These are phyloP conservation scores for Chelon auratus DNA, from an alignment of 2,797 vertebrate species.

Conservation along the genomic window DNA sequence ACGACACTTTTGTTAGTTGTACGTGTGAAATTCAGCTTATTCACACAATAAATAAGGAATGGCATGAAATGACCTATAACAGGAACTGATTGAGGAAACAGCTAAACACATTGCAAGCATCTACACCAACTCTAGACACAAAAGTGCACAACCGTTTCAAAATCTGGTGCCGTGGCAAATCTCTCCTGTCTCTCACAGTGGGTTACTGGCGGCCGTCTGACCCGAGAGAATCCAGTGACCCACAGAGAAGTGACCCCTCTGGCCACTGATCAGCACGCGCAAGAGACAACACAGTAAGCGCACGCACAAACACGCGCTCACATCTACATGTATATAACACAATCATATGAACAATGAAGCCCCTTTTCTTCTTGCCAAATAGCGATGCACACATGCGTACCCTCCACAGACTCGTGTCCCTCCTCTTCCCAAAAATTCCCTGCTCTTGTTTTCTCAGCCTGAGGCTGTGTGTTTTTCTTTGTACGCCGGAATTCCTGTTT, in stretches of 20 bases:
- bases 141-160: conserved; percentile 30
- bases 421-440: conserved; percentile 64
- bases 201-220: conserved; percentile 34
- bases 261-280: conserved; percentile 22
- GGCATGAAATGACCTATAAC: conserved; percentile 23
- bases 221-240: conserved; percentile 47
- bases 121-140: conserved; percentile 26
- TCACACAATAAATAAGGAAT: conserved; percentile 32
- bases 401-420: conserved; percentile 50
- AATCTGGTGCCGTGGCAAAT: conserved; percentile 21
- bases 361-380: conserved; percentile 63
- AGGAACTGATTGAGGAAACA: conserved; percentile 39
- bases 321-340: conserved; percentile 24
- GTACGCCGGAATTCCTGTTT: conserved; percentile 85
- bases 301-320: not conserved
- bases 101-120: conserved; percentile 29
- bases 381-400: conserved; percentile 51
- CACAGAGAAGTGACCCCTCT: conserved; percentile 39
- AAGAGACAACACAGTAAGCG: conserved; percentile 11
- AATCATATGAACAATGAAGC: conserved; percentile 51
- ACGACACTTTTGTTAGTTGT: conserved; percentile 19
- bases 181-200: conserved; percentile 13
- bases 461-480: conserved; percentile 81
- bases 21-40: conserved; percentile 35
- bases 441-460: conserved; percentile 77